These are phyloP conservation scores for Drosophila navojoa DNA, from an alignment of 1,140 invertebrate species.

Conservation along the genomic window DNA sequence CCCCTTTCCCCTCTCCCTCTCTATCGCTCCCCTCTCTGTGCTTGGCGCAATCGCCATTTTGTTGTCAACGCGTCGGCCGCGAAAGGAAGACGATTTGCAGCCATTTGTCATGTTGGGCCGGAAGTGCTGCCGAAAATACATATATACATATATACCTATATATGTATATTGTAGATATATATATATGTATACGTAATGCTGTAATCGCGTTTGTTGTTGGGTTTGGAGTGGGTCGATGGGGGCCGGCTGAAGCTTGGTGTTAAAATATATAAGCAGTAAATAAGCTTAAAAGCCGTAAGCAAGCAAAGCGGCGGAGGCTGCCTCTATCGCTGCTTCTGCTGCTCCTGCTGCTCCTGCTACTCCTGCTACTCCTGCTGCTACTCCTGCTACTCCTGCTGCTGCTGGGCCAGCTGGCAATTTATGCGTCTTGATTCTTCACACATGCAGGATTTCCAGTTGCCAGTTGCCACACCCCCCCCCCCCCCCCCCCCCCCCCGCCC, in stretches of 20 bases:
- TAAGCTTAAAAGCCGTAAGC: conserved; percentile 71
- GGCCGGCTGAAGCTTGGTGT: conserved; percentile 31
- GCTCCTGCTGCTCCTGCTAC: conserved; percentile 4
- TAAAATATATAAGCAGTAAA: conserved; percentile 81
- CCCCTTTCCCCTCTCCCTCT: not conserved
- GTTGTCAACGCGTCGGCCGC: conserved; percentile 75
- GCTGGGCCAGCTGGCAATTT: conserved; percentile 63
- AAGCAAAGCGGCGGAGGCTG: not conserved
- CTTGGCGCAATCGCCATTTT: conserved; percentile 44
- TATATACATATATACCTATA: not conserved
- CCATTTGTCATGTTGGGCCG: conserved; percentile 76
- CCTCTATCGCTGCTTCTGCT: not conserved
- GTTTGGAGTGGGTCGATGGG: not conserved
- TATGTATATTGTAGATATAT: not conserved
- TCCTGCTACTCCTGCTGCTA: conserved; percentile 2
- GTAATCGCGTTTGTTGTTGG: conserved; percentile 46
- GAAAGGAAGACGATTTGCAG: conserved; percentile 82
- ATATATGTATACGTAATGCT: conserved; percentile 2
- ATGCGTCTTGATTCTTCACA: conserved; percentile 78
- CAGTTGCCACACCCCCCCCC: not conserved
- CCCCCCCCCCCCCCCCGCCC: not conserved
- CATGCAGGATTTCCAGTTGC: conserved; percentile 45
- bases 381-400: conserved; percentile 4
- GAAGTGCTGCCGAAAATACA: conserved; percentile 41
- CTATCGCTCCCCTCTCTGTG: not conserved